Percentiles rank a stretch among this genome's conserved stretches.
Evolutionary conservation across 2,888 invertebrate genomes (phyloP).

Genomic region (Phortica magna): DNA sequence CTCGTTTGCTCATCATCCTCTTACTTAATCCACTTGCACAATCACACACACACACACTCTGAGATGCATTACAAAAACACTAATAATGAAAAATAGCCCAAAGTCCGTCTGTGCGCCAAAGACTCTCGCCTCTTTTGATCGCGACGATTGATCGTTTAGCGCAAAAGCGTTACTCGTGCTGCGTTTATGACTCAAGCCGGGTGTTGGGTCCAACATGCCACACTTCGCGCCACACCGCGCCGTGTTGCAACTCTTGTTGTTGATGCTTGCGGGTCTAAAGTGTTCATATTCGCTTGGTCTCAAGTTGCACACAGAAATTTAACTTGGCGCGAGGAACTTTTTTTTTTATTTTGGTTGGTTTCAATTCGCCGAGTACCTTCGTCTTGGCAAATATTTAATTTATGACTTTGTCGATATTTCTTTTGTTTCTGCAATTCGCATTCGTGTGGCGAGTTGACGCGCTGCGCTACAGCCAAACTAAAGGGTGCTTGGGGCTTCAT

Average conservation of each 20-base stretch:
- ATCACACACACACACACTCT: not conserved
- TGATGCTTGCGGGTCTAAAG: conserved; percentile 46
- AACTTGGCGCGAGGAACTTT: conserved; percentile 44
- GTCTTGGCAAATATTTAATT: conserved; percentile 72
- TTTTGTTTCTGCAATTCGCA: conserved; percentile 38
- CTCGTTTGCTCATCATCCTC: not conserved
- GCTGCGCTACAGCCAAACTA: not conserved
- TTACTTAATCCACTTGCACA: not conserved
- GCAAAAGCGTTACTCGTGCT: conserved; percentile 45
- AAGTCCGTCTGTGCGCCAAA: not conserved
- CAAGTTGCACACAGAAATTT: conserved; percentile 34
- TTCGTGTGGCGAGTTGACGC: conserved; percentile 58
- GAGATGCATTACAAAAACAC: not conserved
- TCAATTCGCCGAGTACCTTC: conserved; percentile 18
- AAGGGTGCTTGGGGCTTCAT: not conserved
- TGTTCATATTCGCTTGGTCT: conserved; percentile 57
- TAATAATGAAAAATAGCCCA: not conserved
- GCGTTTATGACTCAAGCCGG: conserved; percentile 46
- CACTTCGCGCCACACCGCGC: conserved; percentile 21
- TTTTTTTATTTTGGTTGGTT: conserved; percentile 42
- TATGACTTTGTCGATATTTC: conserved; percentile 75
- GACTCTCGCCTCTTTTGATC: conserved; percentile 50
- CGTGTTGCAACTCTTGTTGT: conserved; percentile 6
- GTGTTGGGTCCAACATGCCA: conserved; percentile 44
- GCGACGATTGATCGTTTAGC: conserved; percentile 73